Conservation (phyloP, 2,797 vertebrate genomes). For the Lepilemur septentrionalis region DNA sequence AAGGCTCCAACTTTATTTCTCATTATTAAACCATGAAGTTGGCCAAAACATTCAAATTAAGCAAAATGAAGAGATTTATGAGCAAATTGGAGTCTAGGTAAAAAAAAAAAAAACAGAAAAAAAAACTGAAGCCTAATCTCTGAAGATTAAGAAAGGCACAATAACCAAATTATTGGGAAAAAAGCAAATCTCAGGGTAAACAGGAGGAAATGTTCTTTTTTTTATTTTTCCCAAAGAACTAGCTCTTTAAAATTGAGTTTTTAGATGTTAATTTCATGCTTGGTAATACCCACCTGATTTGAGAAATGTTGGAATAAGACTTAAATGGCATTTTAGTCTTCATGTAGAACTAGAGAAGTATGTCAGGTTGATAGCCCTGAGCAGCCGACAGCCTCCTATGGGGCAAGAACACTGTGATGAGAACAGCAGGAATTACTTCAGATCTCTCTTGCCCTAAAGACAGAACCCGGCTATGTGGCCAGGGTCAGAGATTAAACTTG, state of each 20-base stretch:
- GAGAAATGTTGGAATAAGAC: slow-evolving; percentile 60
- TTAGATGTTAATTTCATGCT: slow-evolving; percentile 56
- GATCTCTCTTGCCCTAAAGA: not conserved
- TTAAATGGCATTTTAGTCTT: slow-evolving; percentile 52
- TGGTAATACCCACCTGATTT: slow-evolving; percentile 58
- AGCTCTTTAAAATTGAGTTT: slow-evolving; percentile 59
- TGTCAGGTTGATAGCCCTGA: slow-evolving; percentile 9
- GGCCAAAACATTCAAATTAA: slow-evolving; percentile 85
- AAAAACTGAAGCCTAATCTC: slow-evolving; percentile 78
- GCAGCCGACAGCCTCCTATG: not conserved
- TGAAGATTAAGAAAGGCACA: slow-evolving; percentile 72
- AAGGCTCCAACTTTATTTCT: slow-evolving; percentile 83
- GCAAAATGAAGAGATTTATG: slow-evolving; percentile 82
- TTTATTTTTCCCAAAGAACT: slow-evolving; percentile 52
- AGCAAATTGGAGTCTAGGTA: slow-evolving; percentile 80
- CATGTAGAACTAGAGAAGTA: not conserved
- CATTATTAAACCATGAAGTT: slow-evolving; percentile 85
- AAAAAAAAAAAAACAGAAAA: not conserved
- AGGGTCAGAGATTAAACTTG: slow-evolving; percentile 14
- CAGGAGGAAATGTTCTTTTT: slow-evolving; percentile 53
- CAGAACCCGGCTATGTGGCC: not conserved
- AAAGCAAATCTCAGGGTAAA: slow-evolving; percentile 42
- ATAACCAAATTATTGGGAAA: slow-evolving; percentile 58
- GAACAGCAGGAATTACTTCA: not conserved
- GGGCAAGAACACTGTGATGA: not conserved